These are phyloP conservation scores for Parelbella ahira DNA, from an alignment of 2,888 invertebrate genomes.

Conservation along the genomic window DNA sequence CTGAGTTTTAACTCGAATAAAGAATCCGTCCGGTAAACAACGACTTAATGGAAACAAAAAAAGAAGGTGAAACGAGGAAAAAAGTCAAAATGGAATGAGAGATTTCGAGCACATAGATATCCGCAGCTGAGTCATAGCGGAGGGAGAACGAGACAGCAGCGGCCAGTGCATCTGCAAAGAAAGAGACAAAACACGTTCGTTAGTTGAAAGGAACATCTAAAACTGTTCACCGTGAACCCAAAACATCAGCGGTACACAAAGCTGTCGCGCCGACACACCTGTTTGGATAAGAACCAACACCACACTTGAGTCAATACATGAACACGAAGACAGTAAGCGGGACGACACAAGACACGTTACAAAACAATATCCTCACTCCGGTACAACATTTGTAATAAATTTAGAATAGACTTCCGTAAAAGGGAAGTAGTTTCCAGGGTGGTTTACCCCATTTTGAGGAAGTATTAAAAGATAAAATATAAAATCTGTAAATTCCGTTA, in stretches of 20 bases:
- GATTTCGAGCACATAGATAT: conserved; percentile 24
- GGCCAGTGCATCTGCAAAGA: conserved; percentile 67
- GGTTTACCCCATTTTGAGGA: background rate
- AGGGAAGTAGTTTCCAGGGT: background rate
- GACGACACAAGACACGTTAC: conserved; percentile 31
- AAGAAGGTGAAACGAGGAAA: conserved; percentile 21
- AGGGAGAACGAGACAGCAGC: conserved; percentile 46
- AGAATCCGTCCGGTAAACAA: conserved; percentile 16
- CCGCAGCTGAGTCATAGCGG: conserved; percentile 26
- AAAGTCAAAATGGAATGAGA: conserved; percentile 13
- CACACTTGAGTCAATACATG: conserved; percentile 56
- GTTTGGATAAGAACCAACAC: conserved; percentile 57
- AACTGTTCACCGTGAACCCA: conserved; percentile 58
- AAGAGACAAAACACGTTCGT: conserved; percentile 65
- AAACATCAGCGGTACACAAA: conserved; percentile 54
- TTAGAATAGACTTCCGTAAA: too few species aligned
- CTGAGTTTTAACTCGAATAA: conserved; percentile 15
- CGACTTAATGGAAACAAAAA: conserved; percentile 25
- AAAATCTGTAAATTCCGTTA: too few species aligned
- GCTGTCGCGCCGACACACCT: conserved; percentile 47
- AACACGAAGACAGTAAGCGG: conserved; percentile 46
- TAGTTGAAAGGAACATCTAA: conserved; percentile 49
- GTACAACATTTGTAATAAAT: background rate
- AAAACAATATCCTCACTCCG: conserved; percentile 8
- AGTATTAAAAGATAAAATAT: too few species aligned